These are phyloP conservation scores for Malthinus flaveolus DNA, from an alignment of 2,888 invertebrate genomes.

Conservation along the genomic window DNA sequence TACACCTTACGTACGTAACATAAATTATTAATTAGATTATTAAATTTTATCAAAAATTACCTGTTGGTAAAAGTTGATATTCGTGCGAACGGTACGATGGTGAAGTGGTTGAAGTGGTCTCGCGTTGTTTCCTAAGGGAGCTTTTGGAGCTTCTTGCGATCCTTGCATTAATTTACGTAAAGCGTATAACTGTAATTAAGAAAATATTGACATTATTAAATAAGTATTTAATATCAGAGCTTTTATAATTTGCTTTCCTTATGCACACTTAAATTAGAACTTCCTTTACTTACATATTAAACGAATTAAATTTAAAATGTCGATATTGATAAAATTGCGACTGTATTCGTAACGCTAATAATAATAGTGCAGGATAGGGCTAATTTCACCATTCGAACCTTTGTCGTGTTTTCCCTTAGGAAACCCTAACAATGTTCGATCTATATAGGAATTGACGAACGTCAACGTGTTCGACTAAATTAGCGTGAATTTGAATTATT, in stretches of 20 bases:
- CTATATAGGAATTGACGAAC: constrained; percentile 37
- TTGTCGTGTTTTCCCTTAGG: no score
- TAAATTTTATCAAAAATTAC: constrained; percentile 29
- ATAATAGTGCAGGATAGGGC: neutral
- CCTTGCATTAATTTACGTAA: constrained; percentile 89
- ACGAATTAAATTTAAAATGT: constrained; percentile 1
- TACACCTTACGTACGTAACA: neutral
- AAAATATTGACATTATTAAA: constrained; percentile 29
- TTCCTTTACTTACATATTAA: neutral
- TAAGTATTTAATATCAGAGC: constrained; percentile 15
- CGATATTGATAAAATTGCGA: neutral
- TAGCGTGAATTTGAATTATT: constrained; percentile 40
- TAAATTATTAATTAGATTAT: neutral
- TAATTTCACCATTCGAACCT: no score
- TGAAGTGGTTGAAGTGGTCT: constrained; percentile 91
- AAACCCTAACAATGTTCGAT: no score
- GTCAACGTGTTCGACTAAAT: constrained; percentile 38
- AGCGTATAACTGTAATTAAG: constrained; percentile 74
- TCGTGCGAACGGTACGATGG: constrained; percentile 92
- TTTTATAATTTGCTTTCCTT: neutral
- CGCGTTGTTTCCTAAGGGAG: constrained; percentile 91
- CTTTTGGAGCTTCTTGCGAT: constrained; percentile 81
- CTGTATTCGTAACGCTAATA: neutral
- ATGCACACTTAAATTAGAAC: neutral
- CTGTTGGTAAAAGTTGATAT: constrained; percentile 88